Evolutionary conservation across 2,888 invertebrate species (phyloP).

Genomic region (Chymomyza fuscimana): DNA sequence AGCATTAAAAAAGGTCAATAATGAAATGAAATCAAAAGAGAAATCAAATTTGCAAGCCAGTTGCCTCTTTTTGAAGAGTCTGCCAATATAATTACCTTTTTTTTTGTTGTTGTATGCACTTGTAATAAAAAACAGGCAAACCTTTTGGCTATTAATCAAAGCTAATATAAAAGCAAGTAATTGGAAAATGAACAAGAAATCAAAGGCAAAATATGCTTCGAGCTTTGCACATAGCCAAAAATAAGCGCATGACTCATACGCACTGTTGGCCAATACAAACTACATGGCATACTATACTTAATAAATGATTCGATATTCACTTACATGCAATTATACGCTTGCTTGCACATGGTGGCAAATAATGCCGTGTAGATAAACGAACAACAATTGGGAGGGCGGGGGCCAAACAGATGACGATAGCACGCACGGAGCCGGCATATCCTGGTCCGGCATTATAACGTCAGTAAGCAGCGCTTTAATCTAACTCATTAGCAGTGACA

Average conservation of each 20-base stretch:
- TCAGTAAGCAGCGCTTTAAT: conserved; percentile 44
- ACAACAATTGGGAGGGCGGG: no score
- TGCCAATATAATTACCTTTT: neutral
- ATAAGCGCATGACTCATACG: neutral
- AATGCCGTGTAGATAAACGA: neutral
- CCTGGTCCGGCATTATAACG: neutral
- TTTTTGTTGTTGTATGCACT: neutral
- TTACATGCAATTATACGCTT: conserved; percentile 1
- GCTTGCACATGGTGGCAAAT: neutral
- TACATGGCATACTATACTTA: neutral
- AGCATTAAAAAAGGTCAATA: neutral
- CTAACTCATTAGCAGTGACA: conserved; percentile 67
- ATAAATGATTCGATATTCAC: conserved; percentile 9
- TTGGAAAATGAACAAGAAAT: neutral
- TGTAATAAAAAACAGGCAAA: neutral
- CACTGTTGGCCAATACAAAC: neutral
- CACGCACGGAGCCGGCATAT: neutral
- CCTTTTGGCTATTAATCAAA: neutral
- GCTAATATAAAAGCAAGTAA: neutral
- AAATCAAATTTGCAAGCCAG: neutral
- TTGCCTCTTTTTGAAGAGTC: neutral
- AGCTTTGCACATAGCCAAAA: neutral
- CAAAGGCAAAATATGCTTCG: neutral
- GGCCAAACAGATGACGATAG: neutral
- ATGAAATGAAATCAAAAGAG: neutral